Percentiles rank a stretch among this genome's conserved stretches.
Evolutionary conservation across 2,113 vertebrate species (phyloP).

Genomic region (Procapra przewalskii): DNA sequence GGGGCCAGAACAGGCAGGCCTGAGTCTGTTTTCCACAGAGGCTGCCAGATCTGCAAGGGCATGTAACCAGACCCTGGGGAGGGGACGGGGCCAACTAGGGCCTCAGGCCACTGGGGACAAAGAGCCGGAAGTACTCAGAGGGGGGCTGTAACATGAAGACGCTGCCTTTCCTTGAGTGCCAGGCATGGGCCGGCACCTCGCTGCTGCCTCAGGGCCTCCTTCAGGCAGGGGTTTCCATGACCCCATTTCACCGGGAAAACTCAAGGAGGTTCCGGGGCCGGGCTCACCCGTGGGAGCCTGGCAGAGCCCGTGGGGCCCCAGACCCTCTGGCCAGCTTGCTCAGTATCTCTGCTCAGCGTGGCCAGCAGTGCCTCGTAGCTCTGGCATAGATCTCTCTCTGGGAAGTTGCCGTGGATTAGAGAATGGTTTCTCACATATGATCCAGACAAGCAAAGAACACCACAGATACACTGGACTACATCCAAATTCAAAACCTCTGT

Average conservation of each 20-base stretch:
- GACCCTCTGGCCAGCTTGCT: background rate
- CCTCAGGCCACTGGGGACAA: background rate
- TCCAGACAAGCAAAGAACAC: background rate
- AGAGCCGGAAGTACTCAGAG: background rate
- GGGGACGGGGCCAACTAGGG: background rate
- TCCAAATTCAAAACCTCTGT: background rate
- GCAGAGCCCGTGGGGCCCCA: background rate
- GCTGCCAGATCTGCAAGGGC: background rate
- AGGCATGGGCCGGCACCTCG: rapidly evolving
- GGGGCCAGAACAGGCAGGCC: background rate
- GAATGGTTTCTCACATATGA: background rate
- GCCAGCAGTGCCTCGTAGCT: background rate
- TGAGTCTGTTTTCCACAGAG: background rate
- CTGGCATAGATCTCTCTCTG: background rate
- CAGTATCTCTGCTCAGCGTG: rapidly evolving
- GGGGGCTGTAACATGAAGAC: rapidly evolving
- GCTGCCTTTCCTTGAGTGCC: background rate
- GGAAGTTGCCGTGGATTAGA: background rate
- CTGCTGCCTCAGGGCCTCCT: background rate
- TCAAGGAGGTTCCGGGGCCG: background rate
- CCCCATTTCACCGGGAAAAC: background rate
- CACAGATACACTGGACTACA: background rate
- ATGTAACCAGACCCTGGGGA: background rate
- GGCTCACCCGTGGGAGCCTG: background rate
- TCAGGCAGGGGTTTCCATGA: background rate